Conservation (phyloP, 37 sponge, comb jelly and placozoan species). For the Aphrocallistes beatrix region DNA sequence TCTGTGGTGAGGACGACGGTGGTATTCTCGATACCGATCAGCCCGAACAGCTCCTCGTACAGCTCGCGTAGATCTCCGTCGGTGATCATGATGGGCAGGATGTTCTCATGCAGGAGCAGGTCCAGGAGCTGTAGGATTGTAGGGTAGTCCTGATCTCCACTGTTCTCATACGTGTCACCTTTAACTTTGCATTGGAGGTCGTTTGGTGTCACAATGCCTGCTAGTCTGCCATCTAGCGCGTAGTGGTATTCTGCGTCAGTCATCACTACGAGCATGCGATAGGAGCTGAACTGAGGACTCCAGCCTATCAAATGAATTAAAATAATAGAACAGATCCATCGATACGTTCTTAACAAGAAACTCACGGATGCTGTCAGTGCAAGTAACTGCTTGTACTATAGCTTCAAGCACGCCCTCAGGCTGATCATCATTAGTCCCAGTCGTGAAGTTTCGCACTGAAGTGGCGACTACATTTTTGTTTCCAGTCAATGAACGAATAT, state of each 20-base stretch:
- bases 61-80: background rate
- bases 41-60: background rate
- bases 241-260: slow-evolving; percentile 2
- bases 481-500: background rate
- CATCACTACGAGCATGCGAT: background rate
- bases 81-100: background rate
- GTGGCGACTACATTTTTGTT: background rate
- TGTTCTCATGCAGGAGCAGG: background rate
- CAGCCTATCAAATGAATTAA: background rate
- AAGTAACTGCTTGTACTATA: background rate
- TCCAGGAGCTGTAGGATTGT: background rate
- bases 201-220: background rate
- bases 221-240: background rate
- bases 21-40: slow-evolving; percentile 4
- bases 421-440: background rate
- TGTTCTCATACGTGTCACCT: background rate
- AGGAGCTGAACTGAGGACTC: background rate
- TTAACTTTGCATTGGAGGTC: background rate
- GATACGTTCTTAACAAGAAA: background rate
- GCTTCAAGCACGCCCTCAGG: slow-evolving; percentile 2
- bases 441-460: background rate
- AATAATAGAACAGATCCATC: background rate
- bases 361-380: background rate
- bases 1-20: background rate
- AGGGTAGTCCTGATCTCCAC: background rate